A percentile compares a stretch with the other conserved stretches of the same genome.
These are phyloP conservation scores for Rotaria socialis DNA, from an alignment of 2,888 invertebrate genomes.

Conservation along the genomic window DNA sequence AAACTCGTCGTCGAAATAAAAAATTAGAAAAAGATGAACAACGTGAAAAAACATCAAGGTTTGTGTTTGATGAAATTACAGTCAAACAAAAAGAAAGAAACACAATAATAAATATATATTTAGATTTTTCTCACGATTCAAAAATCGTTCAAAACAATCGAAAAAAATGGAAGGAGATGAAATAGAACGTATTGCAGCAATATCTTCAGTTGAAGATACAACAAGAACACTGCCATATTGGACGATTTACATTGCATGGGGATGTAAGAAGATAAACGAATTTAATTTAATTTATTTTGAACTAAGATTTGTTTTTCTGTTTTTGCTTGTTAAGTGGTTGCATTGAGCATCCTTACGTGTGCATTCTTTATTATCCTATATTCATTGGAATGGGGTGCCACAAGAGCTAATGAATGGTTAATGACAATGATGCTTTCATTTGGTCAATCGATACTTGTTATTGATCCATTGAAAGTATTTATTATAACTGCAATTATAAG, in stretches of 20 bases:
- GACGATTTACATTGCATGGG: slow-evolving; percentile 58
- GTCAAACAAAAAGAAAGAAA: too few relatives aligned
- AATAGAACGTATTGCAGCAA: slow-evolving; percentile 48
- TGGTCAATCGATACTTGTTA: slow-evolving; percentile 58
- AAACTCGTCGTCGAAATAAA: neutral
- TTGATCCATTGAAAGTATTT: slow-evolving; percentile 57
- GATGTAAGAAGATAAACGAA: slow-evolving; percentile 51
- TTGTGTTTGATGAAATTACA: neutral
- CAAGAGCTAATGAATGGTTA: slow-evolving; percentile 58
- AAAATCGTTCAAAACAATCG: neutral
- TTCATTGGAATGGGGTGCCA: slow-evolving; percentile 59
- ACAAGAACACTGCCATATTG: slow-evolving; percentile 55
- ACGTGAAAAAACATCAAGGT: neutral
- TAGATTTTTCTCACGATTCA: neutral
- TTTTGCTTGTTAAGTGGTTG: slow-evolving; percentile 52
- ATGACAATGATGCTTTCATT: slow-evolving; percentile 58
- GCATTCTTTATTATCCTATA: slow-evolving; percentile 57
- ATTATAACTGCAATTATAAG: slow-evolving; percentile 44
- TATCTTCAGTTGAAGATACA: slow-evolving; percentile 51
- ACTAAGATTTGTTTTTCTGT: neutral
- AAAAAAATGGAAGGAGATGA: neutral
- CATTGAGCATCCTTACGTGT: slow-evolving; percentile 53
- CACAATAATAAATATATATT: neutral
- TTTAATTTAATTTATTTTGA: neutral
- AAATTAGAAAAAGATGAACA: neutral